A percentile compares a stretch with the other conserved stretches of the same genome.
phyloP scores from a whole-genome alignment of 2,888 invertebrate species.

The Tolmerus cingulatus region DNA sequence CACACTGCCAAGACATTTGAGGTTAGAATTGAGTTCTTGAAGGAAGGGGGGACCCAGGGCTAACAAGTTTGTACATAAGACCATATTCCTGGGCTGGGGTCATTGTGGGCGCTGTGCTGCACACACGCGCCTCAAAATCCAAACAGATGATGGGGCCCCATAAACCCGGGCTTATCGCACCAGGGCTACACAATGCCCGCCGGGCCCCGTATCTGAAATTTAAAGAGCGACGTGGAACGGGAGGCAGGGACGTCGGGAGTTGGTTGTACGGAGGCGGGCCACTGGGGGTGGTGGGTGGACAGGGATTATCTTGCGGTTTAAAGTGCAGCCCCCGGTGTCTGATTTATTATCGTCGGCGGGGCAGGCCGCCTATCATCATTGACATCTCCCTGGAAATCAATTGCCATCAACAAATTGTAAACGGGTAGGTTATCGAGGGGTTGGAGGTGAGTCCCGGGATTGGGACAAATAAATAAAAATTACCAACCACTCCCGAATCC shows the following conservation, averaged over 20 bases:
- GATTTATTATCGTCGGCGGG: conserved; percentile 12
- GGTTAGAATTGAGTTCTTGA: conserved; percentile 40
- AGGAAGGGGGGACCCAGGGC: not conserved
- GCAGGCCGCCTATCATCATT: not conserved
- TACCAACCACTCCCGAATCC: conserved; percentile 34
- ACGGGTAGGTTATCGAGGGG: not conserved
- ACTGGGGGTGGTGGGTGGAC: too few species aligned
- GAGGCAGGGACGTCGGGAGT: not conserved
- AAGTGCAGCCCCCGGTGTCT: conserved; percentile 3
- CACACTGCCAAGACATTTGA: conserved; percentile 40
- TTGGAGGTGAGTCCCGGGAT: not conserved
- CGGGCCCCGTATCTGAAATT: not conserved
- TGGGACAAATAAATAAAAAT: conserved; percentile 37
- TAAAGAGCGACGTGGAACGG: not conserved
- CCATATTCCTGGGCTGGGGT: not conserved
- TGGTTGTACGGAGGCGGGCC: not conserved
- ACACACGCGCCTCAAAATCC: conserved; percentile 6
- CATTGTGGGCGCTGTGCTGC: not conserved
- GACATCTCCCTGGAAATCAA: conserved; percentile 10
- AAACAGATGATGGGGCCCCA: conserved; percentile 37
- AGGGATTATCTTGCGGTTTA: conserved; percentile 16
- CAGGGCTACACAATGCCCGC: conserved; percentile 14
- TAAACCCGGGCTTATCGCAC: conserved; percentile 36
- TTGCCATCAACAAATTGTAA: not conserved
- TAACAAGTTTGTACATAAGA: conserved; percentile 38